Percentiles rank a stretch among this genome's conserved stretches.
These are phyloP conservation scores for Steinernema khuongi DNA, from an alignment of 1,140 invertebrate genomes.

Conservation along the genomic window DNA sequence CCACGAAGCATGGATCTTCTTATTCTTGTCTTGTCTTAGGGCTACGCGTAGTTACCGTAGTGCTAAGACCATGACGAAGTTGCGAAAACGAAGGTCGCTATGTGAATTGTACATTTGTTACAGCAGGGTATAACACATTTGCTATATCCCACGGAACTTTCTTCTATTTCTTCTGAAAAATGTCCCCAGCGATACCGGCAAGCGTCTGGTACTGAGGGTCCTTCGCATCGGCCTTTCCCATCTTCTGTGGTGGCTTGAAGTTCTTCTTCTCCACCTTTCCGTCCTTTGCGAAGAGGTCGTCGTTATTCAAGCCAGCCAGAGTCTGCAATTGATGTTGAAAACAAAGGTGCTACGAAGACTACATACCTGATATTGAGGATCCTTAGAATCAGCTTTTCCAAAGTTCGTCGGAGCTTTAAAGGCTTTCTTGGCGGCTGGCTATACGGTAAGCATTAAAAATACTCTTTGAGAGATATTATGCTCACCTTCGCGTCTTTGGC, in stretches of 20 bases:
- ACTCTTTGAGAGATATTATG: too few species aligned
- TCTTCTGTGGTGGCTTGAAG: constrained; percentile 33
- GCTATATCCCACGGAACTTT: constrained; percentile 6
- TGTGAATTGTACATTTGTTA: too few species aligned
- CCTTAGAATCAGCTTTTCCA: constrained; percentile 1
- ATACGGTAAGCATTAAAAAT: too few species aligned
- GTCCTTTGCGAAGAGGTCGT: constrained; percentile 6
- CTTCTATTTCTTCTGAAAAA: constrained; percentile 36
- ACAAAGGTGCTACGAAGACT: not conserved
- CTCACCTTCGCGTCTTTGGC: not conserved
- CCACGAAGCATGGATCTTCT: too few species aligned
- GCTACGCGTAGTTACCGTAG: too few species aligned
- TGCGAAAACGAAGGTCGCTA: too few species aligned
- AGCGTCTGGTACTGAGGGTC: constrained; percentile 45
- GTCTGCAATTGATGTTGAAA: not conserved
- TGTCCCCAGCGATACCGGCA: constrained; percentile 34
- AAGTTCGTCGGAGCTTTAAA: constrained; percentile 1
- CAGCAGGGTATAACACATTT: too few species aligned
- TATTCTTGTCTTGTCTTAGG: too few species aligned
- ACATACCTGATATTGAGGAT: constrained; percentile 8
- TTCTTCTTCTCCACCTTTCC: constrained; percentile 31
- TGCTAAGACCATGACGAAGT: too few species aligned
- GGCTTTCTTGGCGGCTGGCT: not conserved
- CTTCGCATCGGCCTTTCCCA: constrained; percentile 35
- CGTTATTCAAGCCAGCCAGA: not conserved